phyloP scores from a whole-genome alignment of 2,888 invertebrate genomes.

The Cephus sareptanus region DNA sequence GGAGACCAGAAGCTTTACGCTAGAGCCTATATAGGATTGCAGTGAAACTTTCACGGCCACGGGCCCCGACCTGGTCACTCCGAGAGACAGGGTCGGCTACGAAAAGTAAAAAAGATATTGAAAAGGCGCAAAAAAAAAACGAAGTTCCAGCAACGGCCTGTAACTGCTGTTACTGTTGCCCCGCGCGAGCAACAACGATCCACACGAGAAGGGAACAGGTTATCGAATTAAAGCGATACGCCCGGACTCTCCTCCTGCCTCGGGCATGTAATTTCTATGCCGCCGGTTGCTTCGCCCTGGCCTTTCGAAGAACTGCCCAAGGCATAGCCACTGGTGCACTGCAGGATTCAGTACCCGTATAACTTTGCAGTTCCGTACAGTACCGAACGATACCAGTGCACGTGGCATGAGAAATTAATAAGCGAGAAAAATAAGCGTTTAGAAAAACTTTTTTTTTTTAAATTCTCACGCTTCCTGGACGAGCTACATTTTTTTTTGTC shows the following conservation, averaged over 20 bases:
- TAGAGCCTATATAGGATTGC: slow-evolving; percentile 1
- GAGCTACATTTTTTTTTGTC: no score
- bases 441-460: no score
- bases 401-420: no score
- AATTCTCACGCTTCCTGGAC: no score
- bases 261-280: slow-evolving; percentile 55
- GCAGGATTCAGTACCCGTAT: no score
- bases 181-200: not conserved
- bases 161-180: not conserved
- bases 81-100: slow-evolving; percentile 11
- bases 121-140: slow-evolving; percentile 20
- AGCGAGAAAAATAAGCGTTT: no score
- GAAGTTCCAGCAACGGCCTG: not conserved
- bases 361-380: no score
- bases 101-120: slow-evolving; percentile 6
- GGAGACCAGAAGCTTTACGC: not conserved
- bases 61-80: slow-evolving; percentile 56
- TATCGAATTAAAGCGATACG: slow-evolving; percentile 61
- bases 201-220: slow-evolving; percentile 57
- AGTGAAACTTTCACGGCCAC: slow-evolving; percentile 59
- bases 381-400: no score
- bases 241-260: slow-evolving; percentile 27
- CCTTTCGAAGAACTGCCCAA: no score
- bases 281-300: slow-evolving; percentile 2
- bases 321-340: no score